phyloP scores from a whole-genome alignment of 2,888 invertebrate species.

The Brachycybe producta region DNA sequence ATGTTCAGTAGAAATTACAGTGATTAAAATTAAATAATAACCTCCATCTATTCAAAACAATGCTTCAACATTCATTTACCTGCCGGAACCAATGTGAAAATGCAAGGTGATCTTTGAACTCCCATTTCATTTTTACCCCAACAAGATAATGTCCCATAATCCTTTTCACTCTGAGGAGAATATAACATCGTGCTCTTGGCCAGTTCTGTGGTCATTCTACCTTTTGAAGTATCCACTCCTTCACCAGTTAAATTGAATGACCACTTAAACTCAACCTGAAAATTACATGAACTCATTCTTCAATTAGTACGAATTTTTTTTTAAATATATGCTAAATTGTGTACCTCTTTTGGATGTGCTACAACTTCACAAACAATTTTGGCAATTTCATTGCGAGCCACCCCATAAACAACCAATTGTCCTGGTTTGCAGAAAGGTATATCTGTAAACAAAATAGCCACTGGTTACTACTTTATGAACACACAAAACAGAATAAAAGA shows the following conservation, averaged over 20 bases:
- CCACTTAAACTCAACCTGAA: slow-evolving; percentile 68
- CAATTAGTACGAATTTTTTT: no score
- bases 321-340: no score
- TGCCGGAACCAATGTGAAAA: slow-evolving; percentile 25
- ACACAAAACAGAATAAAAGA: not conserved
- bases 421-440: slow-evolving; percentile 65
- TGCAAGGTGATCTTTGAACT: slow-evolving; percentile 24
- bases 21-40: no score
- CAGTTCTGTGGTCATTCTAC: slow-evolving; percentile 17
- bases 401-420: slow-evolving; percentile 66
- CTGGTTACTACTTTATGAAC: not conserved
- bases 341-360: slow-evolving; percentile 70
- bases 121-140: slow-evolving; percentile 26
- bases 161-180: slow-evolving; percentile 25
- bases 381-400: slow-evolving; percentile 71
- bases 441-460: slow-evolving; percentile 43
- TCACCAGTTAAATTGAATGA: slow-evolving; percentile 89
- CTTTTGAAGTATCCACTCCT: slow-evolving; percentile 53
- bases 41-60: not conserved
- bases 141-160: slow-evolving; percentile 26
- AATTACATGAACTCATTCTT: not conserved
- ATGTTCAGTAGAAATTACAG: no score
- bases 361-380: slow-evolving; percentile 80
- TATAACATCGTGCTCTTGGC: slow-evolving; percentile 24
- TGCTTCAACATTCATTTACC: slow-evolving; percentile 18